Base-by-base conservation (phyloP, 2,113 vertebrate species). In the Empidonax alnorum region DNA sequence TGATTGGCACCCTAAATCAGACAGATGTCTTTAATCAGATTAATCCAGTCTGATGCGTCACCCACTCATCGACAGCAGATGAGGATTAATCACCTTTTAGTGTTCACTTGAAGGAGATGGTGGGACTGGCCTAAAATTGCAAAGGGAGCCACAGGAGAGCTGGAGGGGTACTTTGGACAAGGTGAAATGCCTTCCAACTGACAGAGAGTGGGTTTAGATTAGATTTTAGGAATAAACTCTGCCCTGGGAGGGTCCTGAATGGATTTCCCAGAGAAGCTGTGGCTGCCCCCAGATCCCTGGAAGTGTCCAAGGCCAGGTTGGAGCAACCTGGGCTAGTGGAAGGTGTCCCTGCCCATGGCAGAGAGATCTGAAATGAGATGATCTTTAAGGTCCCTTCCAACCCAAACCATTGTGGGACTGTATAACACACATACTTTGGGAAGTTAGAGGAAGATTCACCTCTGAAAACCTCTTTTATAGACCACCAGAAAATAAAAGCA, bases 271-370 rank as follows among this genome's bases (percentile, higher is more conserved):
- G 65, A 55, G 19, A 0, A 20, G 12, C n/a, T 79, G 47, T 41
- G 84, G 55, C 65, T 87, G 47, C 28, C 12, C 39, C 65, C 41
- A 50, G 30, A 78, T 78, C 47, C 55, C 65, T 69, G 74, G 84
- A 0, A 75, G 12, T 53, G 63, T 0, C n/a, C 84, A 33, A 53
- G 28, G 33, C 39, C 63, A 6, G 63, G 39, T 0, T 44, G 63
- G 73, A 68, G 0, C 55, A 19, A 0, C 33, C 27, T 33, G 55
- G 39, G 28, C 6, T 0, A 5, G 15, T 10, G 39, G 47, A 1
- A 47, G 3, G 1, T 23, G 39, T 62, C 47, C 33, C 56, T 28
- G 56, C 12, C n/a, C 28, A 6, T 16, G 14, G n/a, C n/a, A n/a
- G 62, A n/a, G 5, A 16, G 1, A 25, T 4, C 15, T 50, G 13